Evolutionary conservation across 2,113 vertebrate species (phyloP).

Genomic region (Phalacrocorax pelagicus): DNA sequence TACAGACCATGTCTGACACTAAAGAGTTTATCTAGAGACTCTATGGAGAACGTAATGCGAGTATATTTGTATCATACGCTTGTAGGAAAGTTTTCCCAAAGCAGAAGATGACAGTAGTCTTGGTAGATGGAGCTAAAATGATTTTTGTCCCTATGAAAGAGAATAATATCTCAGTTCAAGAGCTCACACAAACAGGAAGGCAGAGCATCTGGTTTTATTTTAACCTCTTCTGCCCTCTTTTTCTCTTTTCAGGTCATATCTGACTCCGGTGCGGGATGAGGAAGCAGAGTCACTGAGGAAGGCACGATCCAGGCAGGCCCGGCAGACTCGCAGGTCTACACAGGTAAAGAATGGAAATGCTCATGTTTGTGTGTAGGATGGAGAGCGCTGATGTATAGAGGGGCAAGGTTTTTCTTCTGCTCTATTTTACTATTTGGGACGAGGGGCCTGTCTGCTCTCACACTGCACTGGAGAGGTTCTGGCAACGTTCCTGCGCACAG

Average conservation of each 20-base stretch:
- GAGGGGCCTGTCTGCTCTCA: not conserved
- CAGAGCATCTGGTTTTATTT: not conserved
- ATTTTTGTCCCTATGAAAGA: not conserved
- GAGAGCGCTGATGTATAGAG: not conserved
- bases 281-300: constrained; percentile 93
- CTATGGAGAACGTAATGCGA: not conserved
- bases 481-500: not conserved
- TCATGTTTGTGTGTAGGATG: accelerated
- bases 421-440: not conserved
- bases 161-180: not conserved
- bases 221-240: not conserved
- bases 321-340: constrained; percentile 92
- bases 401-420: not conserved
- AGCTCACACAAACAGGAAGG: not conserved
- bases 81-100: not conserved
- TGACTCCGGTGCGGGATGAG: constrained; percentile 89
- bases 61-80: not conserved
- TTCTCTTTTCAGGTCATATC: constrained; percentile 69
- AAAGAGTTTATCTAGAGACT: not conserved
- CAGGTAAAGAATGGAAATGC: constrained; percentile 74
- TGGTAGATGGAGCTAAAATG: not conserved
- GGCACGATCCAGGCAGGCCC: constrained; percentile 89
- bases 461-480: not conserved
- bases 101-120: not conserved
- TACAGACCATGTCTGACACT: not conserved